A percentile compares a stretch with the other conserved stretches of the same genome.
Conservation (phyloP, 2,113 vertebrate genomes). For the Pyxicephalus adspersus region DNA sequence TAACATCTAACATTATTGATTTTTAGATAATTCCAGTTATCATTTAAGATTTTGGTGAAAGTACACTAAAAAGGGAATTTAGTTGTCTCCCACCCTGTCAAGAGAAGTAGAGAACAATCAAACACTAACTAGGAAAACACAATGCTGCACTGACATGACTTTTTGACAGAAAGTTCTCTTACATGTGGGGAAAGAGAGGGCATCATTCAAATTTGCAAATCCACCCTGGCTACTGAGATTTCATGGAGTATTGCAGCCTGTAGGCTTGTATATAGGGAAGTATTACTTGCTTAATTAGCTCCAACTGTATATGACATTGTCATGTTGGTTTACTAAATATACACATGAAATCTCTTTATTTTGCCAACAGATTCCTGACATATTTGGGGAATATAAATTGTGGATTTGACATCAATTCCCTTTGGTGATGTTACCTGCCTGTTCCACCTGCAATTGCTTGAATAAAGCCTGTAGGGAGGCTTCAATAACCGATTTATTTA, state of each 20-base stretch:
- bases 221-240: slow-evolving; percentile 32
- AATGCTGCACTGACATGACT: slow-evolving; percentile 45
- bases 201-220: slow-evolving; percentile 47
- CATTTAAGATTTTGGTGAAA: slow-evolving; percentile 10
- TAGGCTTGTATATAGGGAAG: slow-evolving; percentile 64
- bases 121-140: slow-evolving; percentile 44
- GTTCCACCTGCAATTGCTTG: slow-evolving; percentile 73
- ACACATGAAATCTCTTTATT: slow-evolving; percentile 71
- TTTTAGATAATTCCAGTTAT: slow-evolving; percentile 41
- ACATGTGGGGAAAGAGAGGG: slow-evolving; percentile 32
- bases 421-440: slow-evolving; percentile 75
- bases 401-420: slow-evolving; percentile 72
- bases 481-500: slow-evolving; percentile 74
- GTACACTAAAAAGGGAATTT: slow-evolving; percentile 25
- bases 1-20: slow-evolving; percentile 30
- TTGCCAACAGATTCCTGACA: slow-evolving; percentile 70
- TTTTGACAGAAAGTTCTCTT: slow-evolving; percentile 47
- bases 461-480: slow-evolving; percentile 69
- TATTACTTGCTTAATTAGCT: slow-evolving; percentile 69
- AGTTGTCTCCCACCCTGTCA: slow-evolving; percentile 31
- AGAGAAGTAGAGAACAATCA: slow-evolving; percentile 39
- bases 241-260: slow-evolving; percentile 57
- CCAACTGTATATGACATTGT: slow-evolving; percentile 74
- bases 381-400: slow-evolving; percentile 66
- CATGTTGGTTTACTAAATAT: slow-evolving; percentile 76